Percentiles rank a stretch among this genome's conserved stretches.
These are phyloP conservation scores for Macheiramphus alcinus DNA, from an alignment of 2,113 vertebrate species.

Conservation along the genomic window DNA sequence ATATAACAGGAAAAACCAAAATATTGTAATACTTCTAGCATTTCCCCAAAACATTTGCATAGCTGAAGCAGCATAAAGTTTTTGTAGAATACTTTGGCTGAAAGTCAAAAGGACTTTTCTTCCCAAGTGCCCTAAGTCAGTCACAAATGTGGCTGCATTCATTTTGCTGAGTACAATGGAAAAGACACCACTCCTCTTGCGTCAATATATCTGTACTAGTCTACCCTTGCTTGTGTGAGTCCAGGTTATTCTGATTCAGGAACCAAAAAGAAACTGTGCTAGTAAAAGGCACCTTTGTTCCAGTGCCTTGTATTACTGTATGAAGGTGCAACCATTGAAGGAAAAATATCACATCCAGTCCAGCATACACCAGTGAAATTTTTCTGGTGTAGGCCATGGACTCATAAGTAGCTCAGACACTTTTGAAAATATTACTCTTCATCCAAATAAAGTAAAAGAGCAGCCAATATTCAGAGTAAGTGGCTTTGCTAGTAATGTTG, in stretches of 20 bases:
- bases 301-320: background rate
- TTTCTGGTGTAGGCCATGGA: background rate
- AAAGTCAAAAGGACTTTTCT: background rate
- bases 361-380: background rate
- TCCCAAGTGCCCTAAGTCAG: background rate
- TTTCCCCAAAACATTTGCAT: background rate
- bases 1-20: background rate
- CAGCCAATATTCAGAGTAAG: slow-evolving; percentile 32
- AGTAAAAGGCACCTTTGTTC: slow-evolving; percentile 6
- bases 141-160: background rate
- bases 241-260: background rate
- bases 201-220: background rate
- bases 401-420: background rate
- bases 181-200: background rate
- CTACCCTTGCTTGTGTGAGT: background rate
- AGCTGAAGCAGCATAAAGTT: background rate
- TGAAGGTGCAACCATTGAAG: background rate
- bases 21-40: background rate
- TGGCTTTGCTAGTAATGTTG: slow-evolving; percentile 4
- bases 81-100: background rate
- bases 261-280: background rate
- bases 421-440: slow-evolving; percentile 17
- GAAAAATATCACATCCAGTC: background rate
- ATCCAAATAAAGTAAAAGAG: slow-evolving; percentile 50
- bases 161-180: background rate